Evolutionary conservation across 1,140 invertebrate species (phyloP).

Genomic region (Delia radicum): DNA sequence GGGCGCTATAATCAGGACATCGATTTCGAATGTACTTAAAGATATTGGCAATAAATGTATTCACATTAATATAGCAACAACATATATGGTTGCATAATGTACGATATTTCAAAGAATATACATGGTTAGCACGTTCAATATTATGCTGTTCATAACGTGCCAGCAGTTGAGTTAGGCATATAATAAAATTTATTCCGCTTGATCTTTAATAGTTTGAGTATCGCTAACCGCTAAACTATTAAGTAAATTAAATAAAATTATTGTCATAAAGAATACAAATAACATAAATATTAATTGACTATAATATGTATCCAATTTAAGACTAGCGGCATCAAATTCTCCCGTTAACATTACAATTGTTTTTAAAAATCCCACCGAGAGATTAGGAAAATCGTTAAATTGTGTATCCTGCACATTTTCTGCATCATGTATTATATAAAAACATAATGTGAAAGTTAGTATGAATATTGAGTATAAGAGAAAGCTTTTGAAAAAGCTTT

Average conservation of each 20-base stretch:
- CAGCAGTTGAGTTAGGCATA: too few relatives aligned
- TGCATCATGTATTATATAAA: background rate
- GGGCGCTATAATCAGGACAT: slow-evolving; percentile 64
- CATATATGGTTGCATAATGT: slow-evolving; percentile 57
- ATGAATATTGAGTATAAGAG: background rate
- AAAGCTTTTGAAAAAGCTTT: background rate
- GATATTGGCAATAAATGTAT: too few relatives aligned
- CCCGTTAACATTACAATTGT: too few relatives aligned
- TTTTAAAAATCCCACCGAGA: too few relatives aligned
- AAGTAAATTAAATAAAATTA: slow-evolving; percentile 78
- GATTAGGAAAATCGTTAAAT: too few relatives aligned
- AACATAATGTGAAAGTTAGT: background rate
- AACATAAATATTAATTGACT: slow-evolving; percentile 73
- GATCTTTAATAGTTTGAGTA: slow-evolving; percentile 72
- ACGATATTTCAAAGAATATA: slow-evolving; percentile 53
- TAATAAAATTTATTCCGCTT: slow-evolving; percentile 66
- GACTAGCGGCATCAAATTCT: slow-evolving; percentile 57
- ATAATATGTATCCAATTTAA: slow-evolving; percentile 62
- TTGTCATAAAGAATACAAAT: slow-evolving; percentile 78
- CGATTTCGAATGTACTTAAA: too few relatives aligned
- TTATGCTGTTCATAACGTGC: slow-evolving; percentile 72
- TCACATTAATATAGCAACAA: slow-evolving; percentile 62
- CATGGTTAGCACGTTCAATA: slow-evolving; percentile 60
- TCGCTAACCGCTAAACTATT: slow-evolving; percentile 70
- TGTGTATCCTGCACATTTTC: background rate